Base-by-base conservation (phyloP, 2,888 invertebrate species). In the Odontomyia ornata region DNA sequence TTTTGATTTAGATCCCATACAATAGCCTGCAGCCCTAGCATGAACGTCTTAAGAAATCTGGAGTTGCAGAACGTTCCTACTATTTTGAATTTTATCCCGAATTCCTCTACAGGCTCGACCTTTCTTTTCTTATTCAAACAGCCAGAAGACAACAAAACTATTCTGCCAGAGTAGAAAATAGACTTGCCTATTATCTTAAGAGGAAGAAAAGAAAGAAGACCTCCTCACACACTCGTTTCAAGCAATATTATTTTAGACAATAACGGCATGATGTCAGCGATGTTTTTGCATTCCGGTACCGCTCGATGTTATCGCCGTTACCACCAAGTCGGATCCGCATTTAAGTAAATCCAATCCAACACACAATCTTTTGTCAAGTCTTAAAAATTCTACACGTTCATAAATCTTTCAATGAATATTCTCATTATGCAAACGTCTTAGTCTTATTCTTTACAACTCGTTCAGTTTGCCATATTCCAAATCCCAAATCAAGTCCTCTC, bases 381-480 rank as follows among this genome's bases (percentile, higher is more conserved):
- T 36, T 36, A 36, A 36, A 36, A 36, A 36, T 36, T 36, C 36
- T 36, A 36, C 36, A 36, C 36, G 36, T 36, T 9, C 9, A 52
- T 18, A 60, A 67, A 67, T 25, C 27, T 28, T 36, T 30, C 27
- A 30, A 65, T 21, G 65, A 36, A 43, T 65, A 27, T 36, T 65
- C 69, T 47, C 25, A 69, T 46, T 69, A 69, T 69, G 69, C 69
- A 69, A 69, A 69, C 25, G 23, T 67, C 18, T 43, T 65, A 47
- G 47, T 23, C 64, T 47, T 25, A 69, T 69, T 47, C 25, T 43
- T 7, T 36, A n/a, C 62, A n/a, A 62, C 18, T 64, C 64, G 25
- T 5, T 3, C 21, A 60, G n/a, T n/a, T n/a, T n/a, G 15, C 15
- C 25, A 15, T 60, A 60, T 21, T 25, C 25, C 23, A 18, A 60